Conservation (phyloP, 1,140 invertebrate species). For the Schlechtendalia chinensis region DNA sequence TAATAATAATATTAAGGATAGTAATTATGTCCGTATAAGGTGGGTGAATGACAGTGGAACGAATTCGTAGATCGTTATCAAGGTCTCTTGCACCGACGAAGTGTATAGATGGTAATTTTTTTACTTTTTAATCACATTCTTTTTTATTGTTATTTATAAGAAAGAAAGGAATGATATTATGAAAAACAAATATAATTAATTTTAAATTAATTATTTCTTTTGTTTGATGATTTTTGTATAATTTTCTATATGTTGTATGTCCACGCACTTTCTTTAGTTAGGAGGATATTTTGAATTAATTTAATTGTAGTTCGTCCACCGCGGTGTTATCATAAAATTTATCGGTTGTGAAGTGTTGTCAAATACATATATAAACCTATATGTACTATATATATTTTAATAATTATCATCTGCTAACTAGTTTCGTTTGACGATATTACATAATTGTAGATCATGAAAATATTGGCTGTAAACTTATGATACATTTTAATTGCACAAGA, state of each 20-base stretch:
- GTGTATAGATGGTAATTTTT: conserved; percentile 22
- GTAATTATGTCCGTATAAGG: conserved; percentile 9
- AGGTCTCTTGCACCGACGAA: conserved; percentile 2
- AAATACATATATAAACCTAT: not conserved
- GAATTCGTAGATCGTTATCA: conserved; percentile 33
- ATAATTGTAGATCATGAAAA: too few relatives aligned
- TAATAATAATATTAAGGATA: conserved; percentile 33
- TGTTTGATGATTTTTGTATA: not conserved
- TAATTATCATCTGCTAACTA: too few relatives aligned
- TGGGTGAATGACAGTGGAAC: conserved; percentile 44
- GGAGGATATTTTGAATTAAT: not conserved
- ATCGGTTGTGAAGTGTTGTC: not conserved
- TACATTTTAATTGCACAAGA: too few relatives aligned
- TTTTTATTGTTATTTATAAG: not conserved
- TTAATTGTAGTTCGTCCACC: not conserved
- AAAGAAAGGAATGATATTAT: not conserved
- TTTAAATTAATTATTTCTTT: not conserved
- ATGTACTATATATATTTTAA: too few relatives aligned
- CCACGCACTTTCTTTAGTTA: not conserved
- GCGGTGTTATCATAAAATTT: not conserved
- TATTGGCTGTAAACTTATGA: too few relatives aligned
- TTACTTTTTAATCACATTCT: conserved; percentile 21
- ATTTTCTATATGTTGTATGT: not conserved
- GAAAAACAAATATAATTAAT: conserved; percentile 11
- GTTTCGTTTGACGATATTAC: too few relatives aligned